Base-by-base conservation (phyloP, 2,113 vertebrate genomes). In the Parotia lawesii region DNA sequence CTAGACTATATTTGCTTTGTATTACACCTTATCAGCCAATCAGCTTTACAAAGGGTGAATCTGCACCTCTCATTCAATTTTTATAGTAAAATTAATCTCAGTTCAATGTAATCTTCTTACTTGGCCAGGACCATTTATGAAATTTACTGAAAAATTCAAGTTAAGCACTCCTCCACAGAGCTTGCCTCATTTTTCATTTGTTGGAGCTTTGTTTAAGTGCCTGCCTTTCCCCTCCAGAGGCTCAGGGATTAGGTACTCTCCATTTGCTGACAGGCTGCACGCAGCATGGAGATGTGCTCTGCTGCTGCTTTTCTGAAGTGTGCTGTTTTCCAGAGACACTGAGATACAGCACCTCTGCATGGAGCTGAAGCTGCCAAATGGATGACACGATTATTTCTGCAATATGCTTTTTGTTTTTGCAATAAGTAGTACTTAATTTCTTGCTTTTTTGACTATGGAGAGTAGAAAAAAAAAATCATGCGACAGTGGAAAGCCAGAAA, bases 211-310 rank as follows among this genome's bases (percentile, higher is more conserved):
- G 33, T 78, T 64, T 33, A 38, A 57, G n/a, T 64, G 48, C 15
- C 2, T 24, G 77, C 4, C 22, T 71, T 64, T 25, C 23, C 51
- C n/a, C 56, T 71, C 21, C n/a, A 53, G 48, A 72, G 62, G 58
- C 29, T 20, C 33, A 27, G 42, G 71, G 44, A 48, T 82, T 54
- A 71, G 25, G 5, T 56, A 6, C 47, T 50, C 76, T 58, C 38
- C 20, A 14, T 51, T 48, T 79, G 89, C 83, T 71, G 89, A 33
- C 17, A 22, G 74, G 48, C 5, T 13, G 31, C 70, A 54, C 0
- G 1, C 48, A 50, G 78, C 12, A 1, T 2, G 12, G 47, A 9
- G 27, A 9, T 5, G 20, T 6, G 15, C 73, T 24, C 10, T 44
- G 10, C 44, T 53, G 60, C 47, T 53, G 56, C 45, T 82, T 28